Percentiles rank a stretch among this genome's conserved stretches.
Evolutionary conservation across 2,888 invertebrate species (phyloP).

Genomic region (Ophion ventricosus): DNA sequence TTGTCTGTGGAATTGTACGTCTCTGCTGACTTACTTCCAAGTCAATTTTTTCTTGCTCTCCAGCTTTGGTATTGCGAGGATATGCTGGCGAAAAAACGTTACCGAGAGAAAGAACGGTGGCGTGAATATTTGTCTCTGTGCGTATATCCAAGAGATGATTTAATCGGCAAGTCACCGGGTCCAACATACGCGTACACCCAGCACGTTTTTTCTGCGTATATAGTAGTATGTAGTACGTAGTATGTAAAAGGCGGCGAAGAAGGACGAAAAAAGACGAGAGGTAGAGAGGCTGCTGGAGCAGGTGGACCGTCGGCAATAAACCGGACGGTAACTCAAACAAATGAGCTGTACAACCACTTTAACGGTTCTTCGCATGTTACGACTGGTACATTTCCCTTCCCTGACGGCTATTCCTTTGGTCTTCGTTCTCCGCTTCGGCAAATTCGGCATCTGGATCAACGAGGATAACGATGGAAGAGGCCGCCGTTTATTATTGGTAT

Average conservation of each 20-base stretch:
- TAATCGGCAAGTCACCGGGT: conserved; percentile 27
- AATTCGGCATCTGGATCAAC: conserved; percentile 22
- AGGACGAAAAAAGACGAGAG: conserved; percentile 36
- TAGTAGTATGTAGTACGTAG: conserved; percentile 12
- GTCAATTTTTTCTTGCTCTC: background rate
- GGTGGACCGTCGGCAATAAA: conserved; percentile 63
- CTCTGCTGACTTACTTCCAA: background rate
- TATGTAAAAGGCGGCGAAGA: conserved; percentile 26
- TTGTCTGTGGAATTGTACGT: background rate
- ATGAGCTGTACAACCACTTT: conserved; percentile 65
- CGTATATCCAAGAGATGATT: conserved; percentile 7
- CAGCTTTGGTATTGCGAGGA: background rate
- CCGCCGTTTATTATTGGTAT: conserved; percentile 9
- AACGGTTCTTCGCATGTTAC: conserved; percentile 58
- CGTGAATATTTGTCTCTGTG: background rate
- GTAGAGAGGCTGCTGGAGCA: conserved; percentile 46
- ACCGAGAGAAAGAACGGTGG: conserved; percentile 18
- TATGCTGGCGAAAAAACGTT: background rate
- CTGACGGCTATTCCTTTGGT: conserved; percentile 33
- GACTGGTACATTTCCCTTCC: conserved; percentile 60
- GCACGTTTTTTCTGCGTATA: conserved; percentile 12
- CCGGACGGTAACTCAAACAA: conserved; percentile 70
- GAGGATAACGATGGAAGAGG: background rate
- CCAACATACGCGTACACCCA: conserved; percentile 38
- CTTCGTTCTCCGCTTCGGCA: conserved; percentile 67